Evolutionary conservation across 2,888 invertebrate species (phyloP), one percentile per base, ranked within the genome.

Genomic region (Barypeithes pellucidus): DNA sequence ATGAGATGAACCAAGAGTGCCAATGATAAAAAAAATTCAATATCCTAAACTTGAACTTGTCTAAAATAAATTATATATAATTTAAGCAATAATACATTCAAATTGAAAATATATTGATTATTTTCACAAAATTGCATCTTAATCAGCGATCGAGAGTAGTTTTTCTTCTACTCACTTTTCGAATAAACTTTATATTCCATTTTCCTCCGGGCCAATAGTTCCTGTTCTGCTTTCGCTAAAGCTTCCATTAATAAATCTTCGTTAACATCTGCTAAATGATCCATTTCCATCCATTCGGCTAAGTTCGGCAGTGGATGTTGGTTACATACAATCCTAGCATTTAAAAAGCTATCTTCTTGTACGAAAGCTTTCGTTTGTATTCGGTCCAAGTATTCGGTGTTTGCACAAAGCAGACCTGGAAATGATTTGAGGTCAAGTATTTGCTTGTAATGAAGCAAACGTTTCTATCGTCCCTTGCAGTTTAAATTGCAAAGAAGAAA

Each of bases 291-390:
- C 95, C 95, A 95, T 0, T 93, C 90, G 0, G 89, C 85, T 3
- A 95, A 83, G 75, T 93, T 91, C 2, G 95, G 87, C 1, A 89
- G 87, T 1, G 87, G 88, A 80, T 94, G 91, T 81, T 94, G 94
- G 9, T 91, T 89, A 82, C 95, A 95, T 59, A 90, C 89, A 77
- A 95, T 90, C 0, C 90, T 89, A 12, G 92, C 91, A 82, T 94
- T 94, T 91, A 96, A 86, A 84, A 93, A 96, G 24, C 94, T 92
- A 85, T 97, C 96, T 81, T 94, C 93, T 77, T 93, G 92, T 33
- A 96, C 92, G 81, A 96, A 95, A 0, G 94, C 94, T 83, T 92
- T 94, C 0, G 96, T 95, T 83, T 96, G 96, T 16, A 96, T 90
- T 70, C 89, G 90, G 11, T 87, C 86, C 7, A 95, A 87, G 39